Percentiles rank a stretch among this genome's conserved stretches.
phyloP scores from a whole-genome alignment of 1,140 invertebrate species.

The Oryzaephilus surinamensis region DNA sequence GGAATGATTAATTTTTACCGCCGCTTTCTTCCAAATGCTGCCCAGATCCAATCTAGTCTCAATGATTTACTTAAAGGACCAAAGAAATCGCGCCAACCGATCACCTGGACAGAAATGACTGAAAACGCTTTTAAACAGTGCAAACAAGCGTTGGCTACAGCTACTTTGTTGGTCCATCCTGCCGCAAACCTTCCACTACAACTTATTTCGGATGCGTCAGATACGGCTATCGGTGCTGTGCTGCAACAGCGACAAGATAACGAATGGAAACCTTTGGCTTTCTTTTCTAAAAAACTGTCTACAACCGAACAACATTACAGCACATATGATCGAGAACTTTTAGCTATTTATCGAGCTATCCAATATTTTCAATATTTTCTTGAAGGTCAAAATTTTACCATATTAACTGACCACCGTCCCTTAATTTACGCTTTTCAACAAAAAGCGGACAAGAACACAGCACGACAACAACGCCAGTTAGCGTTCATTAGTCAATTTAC shows the following conservation, averaged over 20 bases:
- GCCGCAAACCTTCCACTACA: neutral
- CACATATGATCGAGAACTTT: conserved; percentile 36
- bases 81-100: conserved; percentile 19
- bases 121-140: conserved; percentile 17
- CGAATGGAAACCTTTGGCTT: conserved; percentile 14
- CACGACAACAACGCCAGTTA: conserved; percentile 26
- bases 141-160: conserved; percentile 18
- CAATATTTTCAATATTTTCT: conserved; percentile 21
- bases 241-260: conserved; percentile 11
- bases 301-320: conserved; percentile 29
- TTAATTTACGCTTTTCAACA: conserved; percentile 24
- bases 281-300: conserved; percentile 23
- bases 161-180: conserved; percentile 14
- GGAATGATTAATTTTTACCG: no score
- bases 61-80: conserved; percentile 9
- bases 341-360: conserved; percentile 34
- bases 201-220: conserved; percentile 1
- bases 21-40: conserved; percentile 22
- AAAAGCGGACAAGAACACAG: conserved; percentile 13
- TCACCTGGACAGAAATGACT: conserved; percentile 17
- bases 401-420: conserved; percentile 34
- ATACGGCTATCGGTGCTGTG: conserved; percentile 10
- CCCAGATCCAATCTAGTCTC: conserved; percentile 19
- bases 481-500: conserved; percentile 33
- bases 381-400: conserved; percentile 18